phyloP scores from a whole-genome alignment of 2,113 vertebrate species.

The Ancistrus triradiatus region DNA sequence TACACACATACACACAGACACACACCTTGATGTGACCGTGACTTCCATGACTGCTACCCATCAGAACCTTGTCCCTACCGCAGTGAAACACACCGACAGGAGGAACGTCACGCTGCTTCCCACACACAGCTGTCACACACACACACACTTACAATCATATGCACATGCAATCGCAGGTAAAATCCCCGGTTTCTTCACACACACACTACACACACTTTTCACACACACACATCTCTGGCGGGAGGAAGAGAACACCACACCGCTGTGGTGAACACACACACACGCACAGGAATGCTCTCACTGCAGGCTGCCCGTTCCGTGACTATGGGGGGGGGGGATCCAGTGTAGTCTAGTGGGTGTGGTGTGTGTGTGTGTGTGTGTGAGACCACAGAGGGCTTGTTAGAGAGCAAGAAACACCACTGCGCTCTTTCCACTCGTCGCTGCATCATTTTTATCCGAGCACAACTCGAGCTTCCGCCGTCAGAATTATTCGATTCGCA shows the following conservation, averaged over 20 bases:
- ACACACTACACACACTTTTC: conserved; percentile 7
- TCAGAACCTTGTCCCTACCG: conserved; percentile 27
- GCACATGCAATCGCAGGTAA: conserved; percentile 5
- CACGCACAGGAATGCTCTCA: conserved; percentile 33
- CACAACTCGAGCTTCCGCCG: neutral
- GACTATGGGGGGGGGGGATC: too few species aligned
- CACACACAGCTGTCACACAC: neutral
- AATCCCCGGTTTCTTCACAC: conserved; percentile 3
- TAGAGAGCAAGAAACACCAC: conserved; percentile 36
- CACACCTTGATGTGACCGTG: conserved; percentile 21
- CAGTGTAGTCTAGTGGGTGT: conserved; percentile 39
- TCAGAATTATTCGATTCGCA: too few species aligned
- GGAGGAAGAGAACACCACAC: conserved; percentile 21
- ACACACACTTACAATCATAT: neutral
- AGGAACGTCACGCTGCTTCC: conserved; percentile 11
- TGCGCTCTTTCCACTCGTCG: conserved; percentile 26
- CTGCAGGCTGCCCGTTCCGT: conserved; percentile 34
- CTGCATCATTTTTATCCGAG: conserved; percentile 16
- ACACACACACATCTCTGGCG: conserved; percentile 12
- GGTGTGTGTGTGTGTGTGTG: conserved; percentile 30
- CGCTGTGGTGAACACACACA: conserved; percentile 37
- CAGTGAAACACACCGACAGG: conserved; percentile 19
- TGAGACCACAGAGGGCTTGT: conserved; percentile 34
- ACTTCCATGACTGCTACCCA: conserved; percentile 18
- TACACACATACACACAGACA: too few species aligned